Evolutionary conservation across 1,140 invertebrate genomes (phyloP).

Genomic region (Brachionus angularis): DNA sequence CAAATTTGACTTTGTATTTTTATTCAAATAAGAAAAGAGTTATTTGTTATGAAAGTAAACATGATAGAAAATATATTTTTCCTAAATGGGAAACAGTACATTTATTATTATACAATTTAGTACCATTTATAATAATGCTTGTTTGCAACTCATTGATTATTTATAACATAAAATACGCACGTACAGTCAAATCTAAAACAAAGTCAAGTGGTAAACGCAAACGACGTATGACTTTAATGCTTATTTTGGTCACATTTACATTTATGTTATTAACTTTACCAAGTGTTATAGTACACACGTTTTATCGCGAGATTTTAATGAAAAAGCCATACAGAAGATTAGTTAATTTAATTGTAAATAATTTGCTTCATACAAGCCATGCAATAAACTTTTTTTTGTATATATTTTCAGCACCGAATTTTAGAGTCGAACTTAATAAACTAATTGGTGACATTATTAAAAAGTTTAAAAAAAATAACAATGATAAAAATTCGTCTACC

Average conservation of each 20-base stretch:
- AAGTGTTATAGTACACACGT: slow-evolving; percentile 39
- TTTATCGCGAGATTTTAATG: neutral
- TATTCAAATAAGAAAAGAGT: neutral
- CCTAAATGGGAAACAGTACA: slow-evolving; percentile 44
- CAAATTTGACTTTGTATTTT: too few relatives aligned
- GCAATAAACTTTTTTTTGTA: slow-evolving; percentile 44
- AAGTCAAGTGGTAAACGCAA: neutral
- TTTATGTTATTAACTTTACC: slow-evolving; percentile 43
- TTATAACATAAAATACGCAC: slow-evolving; percentile 24
- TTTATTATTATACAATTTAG: slow-evolving; percentile 30
- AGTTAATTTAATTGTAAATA: slow-evolving; percentile 32
- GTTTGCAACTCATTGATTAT: slow-evolving; percentile 40
- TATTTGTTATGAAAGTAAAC: slow-evolving; percentile 10
- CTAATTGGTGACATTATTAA: neutral
- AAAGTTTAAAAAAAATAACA: neutral
- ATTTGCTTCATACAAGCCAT: slow-evolving; percentile 39
- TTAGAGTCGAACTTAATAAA: slow-evolving; percentile 21
- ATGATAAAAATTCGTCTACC: too few relatives aligned
- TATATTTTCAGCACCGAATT: slow-evolving; percentile 39
- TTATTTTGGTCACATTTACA: slow-evolving; percentile 36
- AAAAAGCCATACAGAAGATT: slow-evolving; percentile 16
- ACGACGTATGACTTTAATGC: slow-evolving; percentile 14
- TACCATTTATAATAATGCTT: slow-evolving; percentile 41
- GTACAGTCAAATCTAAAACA: neutral
- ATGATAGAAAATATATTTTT: slow-evolving; percentile 27